Percentiles rank a stretch among this genome's conserved stretches.
These are phyloP conservation scores for Myiothlypis chrysogaster DNA, from an alignment of 2,797 vertebrate genomes.

Conservation along the genomic window DNA sequence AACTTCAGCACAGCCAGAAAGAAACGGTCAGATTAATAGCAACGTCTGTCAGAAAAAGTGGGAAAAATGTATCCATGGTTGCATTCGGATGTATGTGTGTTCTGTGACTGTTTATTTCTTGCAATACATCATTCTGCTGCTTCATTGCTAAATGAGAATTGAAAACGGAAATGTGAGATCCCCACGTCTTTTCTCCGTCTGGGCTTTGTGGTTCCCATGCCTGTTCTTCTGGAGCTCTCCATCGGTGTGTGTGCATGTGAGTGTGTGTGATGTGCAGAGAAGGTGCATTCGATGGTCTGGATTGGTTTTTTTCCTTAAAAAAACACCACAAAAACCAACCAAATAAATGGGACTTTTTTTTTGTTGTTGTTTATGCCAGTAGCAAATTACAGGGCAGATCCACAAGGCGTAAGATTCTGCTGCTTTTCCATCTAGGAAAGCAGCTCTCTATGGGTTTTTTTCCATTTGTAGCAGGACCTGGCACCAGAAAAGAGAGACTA, in stretches of 20 bases:
- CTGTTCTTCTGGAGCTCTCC: slow-evolving; percentile 49
- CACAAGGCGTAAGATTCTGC: slow-evolving; percentile 15
- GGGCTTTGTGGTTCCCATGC: slow-evolving; percentile 35
- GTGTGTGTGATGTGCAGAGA: slow-evolving; percentile 13
- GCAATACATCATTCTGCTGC: slow-evolving; percentile 30
- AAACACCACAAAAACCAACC: neutral
- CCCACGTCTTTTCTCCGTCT: neutral
- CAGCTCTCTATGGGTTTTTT: neutral
- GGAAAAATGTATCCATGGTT: slow-evolving; percentile 19
- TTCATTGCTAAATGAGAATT: slow-evolving; percentile 28
- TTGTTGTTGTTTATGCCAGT: slow-evolving; percentile 50
- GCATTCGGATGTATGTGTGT: slow-evolving; percentile 31
- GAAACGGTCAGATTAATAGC: slow-evolving; percentile 17
- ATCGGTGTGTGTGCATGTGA: neutral
- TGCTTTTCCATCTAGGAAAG: neutral
- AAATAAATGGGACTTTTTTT: slow-evolving; percentile 39
- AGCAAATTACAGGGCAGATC: slow-evolving; percentile 36
- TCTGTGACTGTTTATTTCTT: slow-evolving; percentile 57
- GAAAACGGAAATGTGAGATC: neutral
- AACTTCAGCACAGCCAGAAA: slow-evolving; percentile 56
- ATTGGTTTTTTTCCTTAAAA: neutral
- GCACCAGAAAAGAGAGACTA: neutral
- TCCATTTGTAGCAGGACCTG: slow-evolving; percentile 43
- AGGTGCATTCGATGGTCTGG: neutral
- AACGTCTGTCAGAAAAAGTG: slow-evolving; percentile 4